Evolutionary conservation across 2,888 invertebrate species (phyloP).

Genomic region (Hypselothyrea guttata): DNA sequence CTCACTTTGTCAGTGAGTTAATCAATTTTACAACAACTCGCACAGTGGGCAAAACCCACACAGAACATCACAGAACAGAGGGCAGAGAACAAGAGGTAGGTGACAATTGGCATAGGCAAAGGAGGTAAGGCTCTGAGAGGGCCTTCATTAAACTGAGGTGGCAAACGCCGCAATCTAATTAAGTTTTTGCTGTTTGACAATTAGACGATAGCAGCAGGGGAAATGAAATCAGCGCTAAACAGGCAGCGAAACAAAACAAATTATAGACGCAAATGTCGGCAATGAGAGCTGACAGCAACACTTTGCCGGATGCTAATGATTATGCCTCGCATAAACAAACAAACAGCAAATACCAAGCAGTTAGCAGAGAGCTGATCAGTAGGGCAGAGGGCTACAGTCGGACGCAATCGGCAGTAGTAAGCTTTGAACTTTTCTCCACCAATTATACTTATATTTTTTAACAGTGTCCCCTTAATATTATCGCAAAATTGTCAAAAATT

Average conservation of each 20-base stretch:
- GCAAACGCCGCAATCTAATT: slow-evolving; percentile 49
- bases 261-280: slow-evolving; percentile 23
- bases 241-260: slow-evolving; percentile 43
- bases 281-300: slow-evolving; percentile 19
- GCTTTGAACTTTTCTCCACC: no score
- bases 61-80: not conserved
- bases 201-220: slow-evolving; percentile 35
- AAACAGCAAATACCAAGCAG: no score
- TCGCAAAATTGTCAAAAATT: no score
- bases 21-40: slow-evolving; percentile 38
- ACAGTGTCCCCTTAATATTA: no score
- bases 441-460: no score
- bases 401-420: no score
- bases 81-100: not conserved
- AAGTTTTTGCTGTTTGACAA: slow-evolving; percentile 39
- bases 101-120: slow-evolving; percentile 29
- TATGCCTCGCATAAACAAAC: slow-evolving; percentile 18
- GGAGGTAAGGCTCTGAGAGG: slow-evolving; percentile 8
- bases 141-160: slow-evolving; percentile 41
- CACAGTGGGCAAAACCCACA: not conserved
- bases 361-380: no score
- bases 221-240: slow-evolving; percentile 55
- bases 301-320: slow-evolving; percentile 25
- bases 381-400: no score
- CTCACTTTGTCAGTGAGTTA: slow-evolving; percentile 42